Base-by-base conservation (phyloP, 2,797 vertebrate genomes). In the Sylvia borin region DNA sequence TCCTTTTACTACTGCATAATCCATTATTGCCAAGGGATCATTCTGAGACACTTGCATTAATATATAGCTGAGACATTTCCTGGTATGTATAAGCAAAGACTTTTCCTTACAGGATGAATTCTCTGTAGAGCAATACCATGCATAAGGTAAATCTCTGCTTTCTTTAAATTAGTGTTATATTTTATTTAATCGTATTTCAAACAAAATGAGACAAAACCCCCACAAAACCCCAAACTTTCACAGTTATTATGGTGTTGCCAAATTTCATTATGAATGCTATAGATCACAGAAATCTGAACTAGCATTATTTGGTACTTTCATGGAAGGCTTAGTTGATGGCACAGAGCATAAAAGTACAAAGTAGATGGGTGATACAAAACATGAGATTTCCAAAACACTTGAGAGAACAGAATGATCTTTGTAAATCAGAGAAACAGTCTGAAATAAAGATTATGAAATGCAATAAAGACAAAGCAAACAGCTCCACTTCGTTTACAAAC, bases 1-100 rank as follows among this genome's bases (percentile, higher is more conserved):
- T 96, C 77, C 26, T 84, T 95, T 85, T 73, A 78, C 38, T 88
- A 29, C 75, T 93, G 55, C 58, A 73, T 89, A 96, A 95, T 93
- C 64, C 67, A 77, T 93, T 92, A 78, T 53, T 80, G 17, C 62
- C 71, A 79, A 88, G 53, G 57, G 73, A 96, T 95, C 29, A 90
- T 90, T 92, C 45, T 79, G 72, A 95, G 66, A 70, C 18, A 57
- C 53, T 61, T 68, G 47, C n/a, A 70, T 60, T 88, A 95, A 92
- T 85, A 94, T 50, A 81, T 4, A 12, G 31, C 45, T 81, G 90
- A 94, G 48, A 53, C 10, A 95, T 89, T 95, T 93, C 40, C 54
- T 87, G 64, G 55, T 91, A 8, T 72, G 27, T 67, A 27, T 61
- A 79, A 95, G 65, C 45, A 91, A 27, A 78, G 24, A 48, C 87